Percentiles rank a stretch among this genome's conserved stretches.
phyloP scores from a whole-genome alignment of 1,140 invertebrate genomes.

The Rhynchophorus ferrugineus region DNA sequence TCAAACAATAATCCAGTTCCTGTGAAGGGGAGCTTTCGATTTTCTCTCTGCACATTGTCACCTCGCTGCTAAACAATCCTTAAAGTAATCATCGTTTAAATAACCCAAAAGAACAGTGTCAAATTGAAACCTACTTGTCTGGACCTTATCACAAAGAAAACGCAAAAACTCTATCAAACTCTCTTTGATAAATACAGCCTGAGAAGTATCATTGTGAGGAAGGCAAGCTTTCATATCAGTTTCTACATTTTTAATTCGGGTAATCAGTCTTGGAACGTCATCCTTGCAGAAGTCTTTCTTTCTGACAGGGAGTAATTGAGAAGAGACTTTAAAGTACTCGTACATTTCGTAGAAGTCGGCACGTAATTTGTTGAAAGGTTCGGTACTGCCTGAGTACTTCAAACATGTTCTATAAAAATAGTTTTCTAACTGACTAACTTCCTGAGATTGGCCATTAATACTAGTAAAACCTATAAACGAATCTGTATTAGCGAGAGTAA shows the following conservation, averaged over 20 bases:
- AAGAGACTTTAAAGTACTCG: not conserved
- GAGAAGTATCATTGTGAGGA: conserved; percentile 2
- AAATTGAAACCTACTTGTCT: conserved; percentile 6
- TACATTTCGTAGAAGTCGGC: not conserved
- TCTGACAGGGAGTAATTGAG: not conserved
- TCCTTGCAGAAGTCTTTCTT: not conserved
- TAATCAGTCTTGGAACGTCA: not conserved
- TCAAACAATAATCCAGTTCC: conserved; percentile 2
- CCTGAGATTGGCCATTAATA: no score
- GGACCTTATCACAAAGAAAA: conserved; percentile 12
- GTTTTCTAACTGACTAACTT: not conserved
- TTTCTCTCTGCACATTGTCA: not conserved
- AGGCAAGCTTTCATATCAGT: not conserved
- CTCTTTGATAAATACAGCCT: not conserved
- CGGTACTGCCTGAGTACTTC: not conserved
- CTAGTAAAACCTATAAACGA: no score
- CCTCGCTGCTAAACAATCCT: not conserved
- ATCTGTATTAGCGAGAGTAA: no score
- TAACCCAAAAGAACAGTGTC: no score
- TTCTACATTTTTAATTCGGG: not conserved
- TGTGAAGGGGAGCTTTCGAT: not conserved
- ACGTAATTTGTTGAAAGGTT: not conserved
- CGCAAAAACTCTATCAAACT: conserved; percentile 11
- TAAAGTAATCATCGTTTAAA: no score
- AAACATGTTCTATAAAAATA: not conserved